These are phyloP conservation scores for Mormyrus lacerda DNA, from an alignment of 2,113 vertebrate species.

Conservation along the genomic window DNA sequence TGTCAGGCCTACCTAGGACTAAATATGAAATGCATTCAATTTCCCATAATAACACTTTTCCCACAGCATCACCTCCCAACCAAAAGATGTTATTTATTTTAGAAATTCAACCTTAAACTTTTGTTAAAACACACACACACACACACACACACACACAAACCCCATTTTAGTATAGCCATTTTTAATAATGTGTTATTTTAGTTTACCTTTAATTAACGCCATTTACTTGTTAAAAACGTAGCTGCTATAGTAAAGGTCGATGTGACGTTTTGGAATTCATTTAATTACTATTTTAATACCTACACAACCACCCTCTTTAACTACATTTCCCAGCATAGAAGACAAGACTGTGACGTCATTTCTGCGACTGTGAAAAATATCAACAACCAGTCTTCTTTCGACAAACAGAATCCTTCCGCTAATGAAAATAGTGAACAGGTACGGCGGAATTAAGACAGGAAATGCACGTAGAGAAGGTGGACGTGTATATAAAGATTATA, in stretches of 20 bases:
- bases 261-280: not conserved
- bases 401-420: slow-evolving; percentile 5
- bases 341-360: not conserved
- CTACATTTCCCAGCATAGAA: not conserved
- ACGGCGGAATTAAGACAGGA: not conserved
- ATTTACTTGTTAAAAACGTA: not conserved
- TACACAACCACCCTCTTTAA: not conserved
- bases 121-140: not conserved
- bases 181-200: not conserved
- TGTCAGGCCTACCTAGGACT: not conserved
- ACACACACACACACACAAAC: not conserved
- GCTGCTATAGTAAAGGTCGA: not conserved
- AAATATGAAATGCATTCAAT: not conserved
- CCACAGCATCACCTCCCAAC: not conserved
- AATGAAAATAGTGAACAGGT: not conserved
- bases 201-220: not conserved
- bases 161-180: not conserved
- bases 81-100: not conserved
- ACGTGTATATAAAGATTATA: not conserved
- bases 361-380: not conserved
- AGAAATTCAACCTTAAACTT: not conserved
- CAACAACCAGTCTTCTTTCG: not conserved
- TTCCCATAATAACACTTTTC: not conserved
- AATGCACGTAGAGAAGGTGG: not conserved
- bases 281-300: not conserved